Evolutionary conservation across 2,113 vertebrate species (phyloP).

Genomic region (Tretioscincus oriximinensis): DNA sequence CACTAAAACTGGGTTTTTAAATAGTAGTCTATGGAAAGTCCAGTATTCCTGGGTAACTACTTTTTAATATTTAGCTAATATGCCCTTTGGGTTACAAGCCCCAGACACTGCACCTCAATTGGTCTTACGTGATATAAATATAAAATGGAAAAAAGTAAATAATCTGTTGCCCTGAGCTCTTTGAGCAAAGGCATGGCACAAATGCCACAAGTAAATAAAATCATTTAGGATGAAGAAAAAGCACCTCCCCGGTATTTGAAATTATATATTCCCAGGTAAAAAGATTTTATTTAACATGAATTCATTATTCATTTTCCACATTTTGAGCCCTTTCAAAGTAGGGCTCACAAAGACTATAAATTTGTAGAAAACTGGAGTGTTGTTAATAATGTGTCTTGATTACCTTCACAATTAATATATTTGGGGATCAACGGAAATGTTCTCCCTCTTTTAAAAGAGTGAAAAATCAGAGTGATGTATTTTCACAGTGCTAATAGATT

Average conservation of each 20-base stretch:
- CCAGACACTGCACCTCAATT: no score
- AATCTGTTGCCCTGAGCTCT: no score
- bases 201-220: no score
- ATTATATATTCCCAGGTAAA: conserved; percentile 25
- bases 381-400: background rate
- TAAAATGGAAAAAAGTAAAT: no score
- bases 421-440: conserved; percentile 31
- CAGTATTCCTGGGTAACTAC: conserved; percentile 6
- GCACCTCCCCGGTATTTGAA: conserved; percentile 13
- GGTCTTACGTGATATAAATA: no score
- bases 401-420: conserved; percentile 27
- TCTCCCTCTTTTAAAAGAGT: conserved; percentile 15
- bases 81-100: no score
- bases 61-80: no score
- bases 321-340: background rate
- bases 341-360: background rate
- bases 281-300: background rate
- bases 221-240: conserved; percentile 32
- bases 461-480: background rate
- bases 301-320: conserved; percentile 18
- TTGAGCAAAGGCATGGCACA: no score
- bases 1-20: conserved; percentile 44
- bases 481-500: conserved; percentile 44
- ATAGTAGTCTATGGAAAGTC: conserved; percentile 15
- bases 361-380: background rate